Conservation (phyloP, 2,888 invertebrate genomes). For the Laothoe populi region DNA sequence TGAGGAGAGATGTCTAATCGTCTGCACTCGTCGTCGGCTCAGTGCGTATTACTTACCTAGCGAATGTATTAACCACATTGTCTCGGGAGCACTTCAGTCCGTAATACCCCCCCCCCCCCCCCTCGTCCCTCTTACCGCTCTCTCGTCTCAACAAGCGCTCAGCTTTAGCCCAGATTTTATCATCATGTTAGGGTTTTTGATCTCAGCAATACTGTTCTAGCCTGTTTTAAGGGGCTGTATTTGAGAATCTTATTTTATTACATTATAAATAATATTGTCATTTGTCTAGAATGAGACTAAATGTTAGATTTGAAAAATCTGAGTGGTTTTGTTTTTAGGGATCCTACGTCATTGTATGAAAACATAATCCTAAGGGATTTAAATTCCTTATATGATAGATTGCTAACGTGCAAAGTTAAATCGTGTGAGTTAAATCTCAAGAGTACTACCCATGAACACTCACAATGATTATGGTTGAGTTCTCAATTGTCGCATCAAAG, state of each 20-base stretch:
- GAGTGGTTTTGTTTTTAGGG: background rate
- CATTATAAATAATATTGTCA: background rate
- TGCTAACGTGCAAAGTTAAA: too few species aligned
- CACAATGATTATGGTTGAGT: too few species aligned
- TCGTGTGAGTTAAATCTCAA: too few species aligned
- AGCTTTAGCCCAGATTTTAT: slow-evolving; percentile 16
- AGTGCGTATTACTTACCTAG: slow-evolving; percentile 6
- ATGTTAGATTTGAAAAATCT: background rate
- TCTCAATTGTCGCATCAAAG: too few species aligned
- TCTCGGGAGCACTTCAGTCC: slow-evolving; percentile 9
- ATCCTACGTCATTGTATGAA: background rate
- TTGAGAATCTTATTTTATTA: background rate
- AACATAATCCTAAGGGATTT: too few species aligned
- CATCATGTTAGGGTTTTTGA: slow-evolving; percentile 10
- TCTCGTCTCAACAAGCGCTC: background rate
- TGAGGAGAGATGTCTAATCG: slow-evolving; percentile 8
- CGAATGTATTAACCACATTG: slow-evolving; percentile 20
- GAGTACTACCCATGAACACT: too few species aligned
- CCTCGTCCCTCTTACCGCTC: background rate
- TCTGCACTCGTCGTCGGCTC: background rate
- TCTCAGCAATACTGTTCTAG: background rate
- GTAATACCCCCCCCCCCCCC: background rate
- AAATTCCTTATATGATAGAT: too few species aligned
- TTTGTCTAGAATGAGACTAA: background rate
- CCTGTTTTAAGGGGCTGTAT: background rate